These are phyloP conservation scores for Morus bassanus DNA, from an alignment of 2,797 vertebrate genomes.

Conservation along the genomic window DNA sequence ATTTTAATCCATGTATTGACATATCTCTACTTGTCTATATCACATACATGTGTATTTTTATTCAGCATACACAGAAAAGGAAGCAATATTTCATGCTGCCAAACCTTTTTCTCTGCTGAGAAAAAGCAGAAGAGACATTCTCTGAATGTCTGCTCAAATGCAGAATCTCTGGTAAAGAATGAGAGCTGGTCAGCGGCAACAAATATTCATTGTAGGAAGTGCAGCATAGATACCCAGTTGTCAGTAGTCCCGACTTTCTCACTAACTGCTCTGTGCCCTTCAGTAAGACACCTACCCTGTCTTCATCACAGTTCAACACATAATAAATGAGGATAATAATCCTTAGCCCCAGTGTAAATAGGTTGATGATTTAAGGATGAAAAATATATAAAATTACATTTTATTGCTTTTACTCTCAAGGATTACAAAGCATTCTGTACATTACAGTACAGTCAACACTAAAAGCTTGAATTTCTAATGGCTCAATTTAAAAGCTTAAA, in stretches of 20 bases:
- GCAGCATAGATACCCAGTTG: neutral
- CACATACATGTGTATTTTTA: neutral
- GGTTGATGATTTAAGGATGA: neutral
- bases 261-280: neutral
- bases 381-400: neutral
- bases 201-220: neutral
- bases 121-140: no score
- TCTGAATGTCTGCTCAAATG: neutral
- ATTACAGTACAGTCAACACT: neutral
- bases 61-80: neutral
- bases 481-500: neutral
- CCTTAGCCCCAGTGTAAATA: neutral
- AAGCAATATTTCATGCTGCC: neutral
- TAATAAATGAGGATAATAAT: neutral
- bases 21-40: neutral
- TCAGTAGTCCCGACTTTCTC: neutral
- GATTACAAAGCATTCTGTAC: neutral
- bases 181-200: neutral
- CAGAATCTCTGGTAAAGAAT: neutral
- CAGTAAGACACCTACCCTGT: neutral
- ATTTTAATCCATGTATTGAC: neutral
- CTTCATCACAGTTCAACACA: neutral
- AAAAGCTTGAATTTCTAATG: constrained; percentile 1
- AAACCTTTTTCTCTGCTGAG: neutral
- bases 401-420: neutral